phyloP scores from a whole-genome alignment of 1,140 invertebrate genomes.

The Aradophagus sp. region DNA sequence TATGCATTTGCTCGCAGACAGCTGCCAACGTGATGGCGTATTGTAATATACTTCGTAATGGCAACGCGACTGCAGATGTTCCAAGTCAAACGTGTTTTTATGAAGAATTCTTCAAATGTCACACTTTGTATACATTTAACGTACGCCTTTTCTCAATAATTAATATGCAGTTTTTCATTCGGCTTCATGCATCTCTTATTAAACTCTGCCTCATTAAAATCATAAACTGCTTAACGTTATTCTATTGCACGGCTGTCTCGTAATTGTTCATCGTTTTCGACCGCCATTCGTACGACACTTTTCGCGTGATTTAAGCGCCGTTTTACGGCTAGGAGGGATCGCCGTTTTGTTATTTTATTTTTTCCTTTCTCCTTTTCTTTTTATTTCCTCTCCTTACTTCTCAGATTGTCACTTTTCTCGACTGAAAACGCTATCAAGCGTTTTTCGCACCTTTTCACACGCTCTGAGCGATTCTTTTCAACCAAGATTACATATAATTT shows the following conservation, averaged over 20 bases:
- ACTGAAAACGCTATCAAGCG: constrained; percentile 23
- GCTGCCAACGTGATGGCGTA: constrained; percentile 54
- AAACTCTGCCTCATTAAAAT: constrained; percentile 52
- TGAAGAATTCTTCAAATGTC: constrained; percentile 58
- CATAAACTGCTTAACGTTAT: constrained; percentile 44
- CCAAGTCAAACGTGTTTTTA: constrained; percentile 53
- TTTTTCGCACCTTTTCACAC: constrained; percentile 67
- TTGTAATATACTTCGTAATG: constrained; percentile 50
- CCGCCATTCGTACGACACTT: constrained; percentile 11
- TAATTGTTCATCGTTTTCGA: constrained; percentile 30
- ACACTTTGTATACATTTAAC: constrained; percentile 48
- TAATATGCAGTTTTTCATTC: constrained; percentile 55
- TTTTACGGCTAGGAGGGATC: constrained; percentile 29
- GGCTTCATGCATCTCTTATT: constrained; percentile 47
- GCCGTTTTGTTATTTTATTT: too few species aligned
- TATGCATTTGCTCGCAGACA: constrained; percentile 56
- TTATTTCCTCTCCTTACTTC: too few species aligned
- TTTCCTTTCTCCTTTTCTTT: too few species aligned
- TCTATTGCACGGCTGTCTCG: constrained; percentile 21
- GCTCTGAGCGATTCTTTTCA: constrained; percentile 56
- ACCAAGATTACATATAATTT: constrained; percentile 69
- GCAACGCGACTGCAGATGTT: constrained; percentile 55
- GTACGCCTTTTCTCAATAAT: constrained; percentile 48
- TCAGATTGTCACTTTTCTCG: constrained; percentile 27
- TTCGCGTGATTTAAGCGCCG: constrained; percentile 24